Base-by-base conservation (phyloP, 2,797 vertebrate species). In the Odontamblyopus rebecca region DNA sequence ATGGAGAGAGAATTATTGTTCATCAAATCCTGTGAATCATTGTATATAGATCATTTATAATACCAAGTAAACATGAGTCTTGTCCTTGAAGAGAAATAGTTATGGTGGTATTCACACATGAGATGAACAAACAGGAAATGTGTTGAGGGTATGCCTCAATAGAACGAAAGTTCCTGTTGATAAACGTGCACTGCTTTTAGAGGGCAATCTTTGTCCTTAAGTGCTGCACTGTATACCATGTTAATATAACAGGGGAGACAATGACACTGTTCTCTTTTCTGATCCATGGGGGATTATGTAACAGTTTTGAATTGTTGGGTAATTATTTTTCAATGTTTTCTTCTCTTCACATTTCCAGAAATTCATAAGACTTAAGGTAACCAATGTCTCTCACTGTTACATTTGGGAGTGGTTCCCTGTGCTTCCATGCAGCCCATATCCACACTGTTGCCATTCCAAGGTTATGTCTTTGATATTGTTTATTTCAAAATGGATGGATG, bases 391-490 rank as follows among this genome's bases (percentile, higher is more conserved):
- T 72, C 50, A 32, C 51, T 53, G 48, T 53, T 50, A 26, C 60
- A 75, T 67, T 63, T 30, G 44, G 27, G 78, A 66, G 70, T 75
- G 64, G 81, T 79, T 88, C 57, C 68, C 51, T 7, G 15, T 73
- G 66, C 70, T 44, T 38, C 62, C 68, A 51, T 51, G 61, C 59
- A 35, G 23, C 85, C 73, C 69, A 12, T 73, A 85, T 86, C 77
- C 81, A 41, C 69, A 70, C 56, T 84, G 74, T 85, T 90, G 81
- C 73, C 76, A 84, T 75, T 77, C 81, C 73, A 87, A 77, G 70
- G 75, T 79, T 79, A 68, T 67, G 66, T 82, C 83, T 90, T 86
- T 88, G 77, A 88, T 78, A 75, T n/a, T 89, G 83, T 86, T 88
- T 90, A 84, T 82, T 86, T 80, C 78, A 80, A 86, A 88, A 84